Conservation (phyloP, 2,797 vertebrate genomes). For the Melanotaenia trifasciata region DNA sequence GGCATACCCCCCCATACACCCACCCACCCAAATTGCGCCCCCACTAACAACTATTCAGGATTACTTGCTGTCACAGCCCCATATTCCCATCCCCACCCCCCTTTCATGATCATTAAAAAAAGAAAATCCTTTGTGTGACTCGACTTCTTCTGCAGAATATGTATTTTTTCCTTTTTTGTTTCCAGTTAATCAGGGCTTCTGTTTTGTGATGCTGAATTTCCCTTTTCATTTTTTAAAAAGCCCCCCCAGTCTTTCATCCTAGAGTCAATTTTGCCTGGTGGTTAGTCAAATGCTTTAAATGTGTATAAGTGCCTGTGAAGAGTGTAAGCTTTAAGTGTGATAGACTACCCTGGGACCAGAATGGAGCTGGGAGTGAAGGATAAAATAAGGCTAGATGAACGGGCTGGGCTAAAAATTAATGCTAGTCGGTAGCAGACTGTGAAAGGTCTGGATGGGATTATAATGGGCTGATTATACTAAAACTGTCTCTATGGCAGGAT, state of each 20-base stretch:
- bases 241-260: slow-evolving; percentile 62
- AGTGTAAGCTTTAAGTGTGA: slow-evolving; percentile 65
- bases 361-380: slow-evolving; percentile 36
- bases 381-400: slow-evolving; percentile 56
- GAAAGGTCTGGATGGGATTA: slow-evolving; percentile 65
- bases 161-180: slow-evolving; percentile 24
- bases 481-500: slow-evolving; percentile 52
- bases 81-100: slow-evolving; percentile 9
- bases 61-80: slow-evolving; percentile 39
- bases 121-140: slow-evolving; percentile 55
- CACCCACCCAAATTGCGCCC: background rate
- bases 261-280: slow-evolving; percentile 66
- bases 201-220: slow-evolving; percentile 55
- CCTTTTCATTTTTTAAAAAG: slow-evolving; percentile 69
- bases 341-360: slow-evolving; percentile 63
- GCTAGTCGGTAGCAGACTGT: slow-evolving; percentile 49
- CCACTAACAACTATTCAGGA: slow-evolving; percentile 44
- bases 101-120: slow-evolving; percentile 47
- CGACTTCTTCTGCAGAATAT: slow-evolving; percentile 40
- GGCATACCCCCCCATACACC: background rate
- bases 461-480: slow-evolving; percentile 55
- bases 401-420: slow-evolving; percentile 49
- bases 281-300: slow-evolving; percentile 76
- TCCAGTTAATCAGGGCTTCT: slow-evolving; percentile 61
- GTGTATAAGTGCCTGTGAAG: slow-evolving; percentile 70